phyloP scores from a whole-genome alignment of 2,888 invertebrate species.

The Cryptocephalus moraei region DNA sequence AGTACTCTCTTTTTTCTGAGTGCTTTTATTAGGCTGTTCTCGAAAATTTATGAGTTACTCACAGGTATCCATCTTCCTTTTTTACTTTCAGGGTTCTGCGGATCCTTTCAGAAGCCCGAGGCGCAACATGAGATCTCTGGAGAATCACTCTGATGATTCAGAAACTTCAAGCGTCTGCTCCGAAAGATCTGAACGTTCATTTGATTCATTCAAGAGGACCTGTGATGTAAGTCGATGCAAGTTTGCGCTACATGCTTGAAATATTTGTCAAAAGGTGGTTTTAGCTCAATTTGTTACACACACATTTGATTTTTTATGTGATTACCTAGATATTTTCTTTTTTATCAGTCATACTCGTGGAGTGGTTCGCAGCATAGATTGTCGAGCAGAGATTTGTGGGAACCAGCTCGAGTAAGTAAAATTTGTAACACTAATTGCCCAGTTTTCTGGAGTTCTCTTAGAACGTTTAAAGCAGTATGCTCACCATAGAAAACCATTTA shows the following conservation, averaged over 20 bases:
- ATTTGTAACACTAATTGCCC: too few species aligned
- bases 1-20: too few species aligned
- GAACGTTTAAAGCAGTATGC: too few species aligned
- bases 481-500: too few species aligned
- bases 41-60: too few species aligned
- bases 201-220: constrained; percentile 50
- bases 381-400: constrained; percentile 53
- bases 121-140: constrained; percentile 36
- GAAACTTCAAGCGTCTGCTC: constrained; percentile 95
- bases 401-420: constrained; percentile 41
- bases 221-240: constrained; percentile 60
- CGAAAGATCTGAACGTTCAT: constrained; percentile 75
- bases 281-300: neutral
- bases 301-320: neutral
- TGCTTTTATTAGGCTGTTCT: too few species aligned
- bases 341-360: constrained; percentile 66
- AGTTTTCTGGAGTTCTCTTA: too few species aligned
- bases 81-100: constrained; percentile 25
- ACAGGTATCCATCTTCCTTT: neutral
- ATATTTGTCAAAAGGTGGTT: neutral
- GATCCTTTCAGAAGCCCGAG: constrained; percentile 29
- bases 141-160: constrained; percentile 78
- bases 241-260: neutral
- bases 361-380: constrained; percentile 71
- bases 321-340: constrained; percentile 16